phyloP scores from a whole-genome alignment of 2,113 vertebrate species.

The Oryzias javanicus region DNA sequence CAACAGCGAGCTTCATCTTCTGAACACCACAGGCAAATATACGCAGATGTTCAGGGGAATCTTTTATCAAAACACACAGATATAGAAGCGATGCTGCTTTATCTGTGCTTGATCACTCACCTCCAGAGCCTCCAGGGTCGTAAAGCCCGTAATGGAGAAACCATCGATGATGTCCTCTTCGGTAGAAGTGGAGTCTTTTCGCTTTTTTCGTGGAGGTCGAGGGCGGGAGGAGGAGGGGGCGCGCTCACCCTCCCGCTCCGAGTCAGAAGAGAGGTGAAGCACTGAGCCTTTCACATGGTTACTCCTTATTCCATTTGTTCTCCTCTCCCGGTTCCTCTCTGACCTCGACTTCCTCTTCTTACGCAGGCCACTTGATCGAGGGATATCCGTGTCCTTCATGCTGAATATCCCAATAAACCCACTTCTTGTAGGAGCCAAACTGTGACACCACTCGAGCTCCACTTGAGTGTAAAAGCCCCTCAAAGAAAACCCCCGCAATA shows the following conservation, averaged over 20 bases:
- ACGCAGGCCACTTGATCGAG: slow-evolving; percentile 86
- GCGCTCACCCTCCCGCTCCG: slow-evolving; percentile 85
- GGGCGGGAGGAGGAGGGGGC: slow-evolving; percentile 84
- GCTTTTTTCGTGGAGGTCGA: slow-evolving; percentile 88
- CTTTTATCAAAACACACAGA: slow-evolving; percentile 1
- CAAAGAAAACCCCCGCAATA: slow-evolving; percentile 35
- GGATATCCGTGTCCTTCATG: slow-evolving; percentile 85
- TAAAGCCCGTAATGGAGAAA: slow-evolving; percentile 90
- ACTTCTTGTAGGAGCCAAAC: slow-evolving; percentile 33
- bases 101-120: slow-evolving; percentile 69
- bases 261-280: slow-evolving; percentile 86
- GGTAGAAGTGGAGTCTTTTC: slow-evolving; percentile 87
- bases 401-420: slow-evolving; percentile 47
- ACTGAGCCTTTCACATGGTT: slow-evolving; percentile 71
- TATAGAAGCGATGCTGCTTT: not conserved
- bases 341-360: slow-evolving; percentile 91
- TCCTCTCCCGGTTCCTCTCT: slow-evolving; percentile 83
- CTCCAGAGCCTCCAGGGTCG: slow-evolving; percentile 91
- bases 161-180: slow-evolving; percentile 97
- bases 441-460: slow-evolving; percentile 29
- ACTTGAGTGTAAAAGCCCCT: slow-evolving; percentile 29
- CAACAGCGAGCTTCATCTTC: slow-evolving; percentile 58
- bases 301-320: slow-evolving; percentile 77
- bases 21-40: slow-evolving; percentile 52
- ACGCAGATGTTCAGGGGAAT: not conserved